A percentile compares a stretch with the other conserved stretches of the same genome.
Conservation (phyloP, 1,140 invertebrate genomes). For the Heterodera carotae region DNA sequence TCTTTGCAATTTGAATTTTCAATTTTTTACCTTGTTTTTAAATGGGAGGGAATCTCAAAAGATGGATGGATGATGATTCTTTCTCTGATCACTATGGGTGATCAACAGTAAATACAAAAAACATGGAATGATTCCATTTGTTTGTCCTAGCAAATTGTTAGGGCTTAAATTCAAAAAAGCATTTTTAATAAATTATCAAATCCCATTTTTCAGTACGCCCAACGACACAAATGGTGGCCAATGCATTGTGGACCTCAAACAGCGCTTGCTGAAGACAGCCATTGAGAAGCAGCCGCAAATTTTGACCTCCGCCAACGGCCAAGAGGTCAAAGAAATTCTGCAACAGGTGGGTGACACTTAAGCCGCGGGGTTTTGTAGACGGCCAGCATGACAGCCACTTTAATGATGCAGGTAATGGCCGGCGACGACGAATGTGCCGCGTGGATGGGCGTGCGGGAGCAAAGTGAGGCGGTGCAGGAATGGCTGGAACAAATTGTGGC, state of each 20-base stretch:
- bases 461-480: conserved; percentile 48
- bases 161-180: too few species aligned
- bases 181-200: too few species aligned
- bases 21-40: too few species aligned
- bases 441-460: conserved; percentile 30
- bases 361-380: too few species aligned
- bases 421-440: conserved; percentile 36
- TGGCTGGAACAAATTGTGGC: conserved; percentile 49
- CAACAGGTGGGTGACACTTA: conserved; percentile 23
- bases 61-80: too few species aligned
- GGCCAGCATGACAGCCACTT: too few species aligned
- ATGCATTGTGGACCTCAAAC: conserved; percentile 48
- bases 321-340: conserved; percentile 43
- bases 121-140: too few species aligned
- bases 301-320: conserved; percentile 42
- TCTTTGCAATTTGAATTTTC: too few species aligned
- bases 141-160: too few species aligned
- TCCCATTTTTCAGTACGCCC: conserved; percentile 39
- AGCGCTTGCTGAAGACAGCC: conserved; percentile 47
- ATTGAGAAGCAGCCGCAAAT: conserved; percentile 48
- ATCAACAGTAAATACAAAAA: too few species aligned
- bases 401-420: conserved; percentile 29
- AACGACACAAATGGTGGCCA: conserved; percentile 46
- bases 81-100: too few species aligned
- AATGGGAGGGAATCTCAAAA: too few species aligned